Percentiles rank a stretch among this genome's conserved stretches.
phyloP scores from a whole-genome alignment of 2,888 invertebrate species.

The Scaptomyza cyrtandrae region DNA sequence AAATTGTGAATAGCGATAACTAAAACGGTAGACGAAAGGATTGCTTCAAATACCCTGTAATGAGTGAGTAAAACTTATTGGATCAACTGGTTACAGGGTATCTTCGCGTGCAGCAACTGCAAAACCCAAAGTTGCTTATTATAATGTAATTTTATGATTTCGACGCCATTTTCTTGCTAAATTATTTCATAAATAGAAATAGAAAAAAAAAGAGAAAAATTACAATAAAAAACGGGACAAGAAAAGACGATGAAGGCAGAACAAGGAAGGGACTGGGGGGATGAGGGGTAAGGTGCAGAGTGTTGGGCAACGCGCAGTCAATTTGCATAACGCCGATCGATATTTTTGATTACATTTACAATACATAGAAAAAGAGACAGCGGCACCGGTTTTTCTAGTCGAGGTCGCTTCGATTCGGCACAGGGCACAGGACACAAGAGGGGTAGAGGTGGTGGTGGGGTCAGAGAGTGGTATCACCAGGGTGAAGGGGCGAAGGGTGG shows the following conservation, averaged over 20 bases:
- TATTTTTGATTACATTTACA: conserved; percentile 80
- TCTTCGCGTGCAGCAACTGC: conserved; percentile 10
- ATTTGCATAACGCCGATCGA: conserved; percentile 84
- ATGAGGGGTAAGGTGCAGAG: conserved; percentile 34
- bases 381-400: conserved; percentile 64
- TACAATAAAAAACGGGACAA: conserved; percentile 62
- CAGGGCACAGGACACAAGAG: neutral
- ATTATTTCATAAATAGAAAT: conserved; percentile 80
- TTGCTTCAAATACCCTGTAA: neutral
- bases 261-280: neutral
- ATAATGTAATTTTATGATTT: conserved; percentile 78
- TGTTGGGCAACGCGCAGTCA: conserved; percentile 74
- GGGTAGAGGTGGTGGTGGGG: neutral
- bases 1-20: too few species aligned
- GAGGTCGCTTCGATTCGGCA: conserved; percentile 56
- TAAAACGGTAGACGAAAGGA: neutral
- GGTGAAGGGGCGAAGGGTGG: too few species aligned
- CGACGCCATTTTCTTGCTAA: conserved; percentile 80
- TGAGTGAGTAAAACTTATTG: neutral
- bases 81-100: conserved; percentile 23
- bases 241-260: conserved; percentile 42
- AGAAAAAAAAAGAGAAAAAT: conserved; percentile 56
- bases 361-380: conserved; percentile 74
- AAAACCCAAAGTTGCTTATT: conserved; percentile 61
- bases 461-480: too few species aligned